Evolutionary conservation across 2,888 invertebrate genomes (phyloP).

Genomic region (Drosophila cognata): DNA sequence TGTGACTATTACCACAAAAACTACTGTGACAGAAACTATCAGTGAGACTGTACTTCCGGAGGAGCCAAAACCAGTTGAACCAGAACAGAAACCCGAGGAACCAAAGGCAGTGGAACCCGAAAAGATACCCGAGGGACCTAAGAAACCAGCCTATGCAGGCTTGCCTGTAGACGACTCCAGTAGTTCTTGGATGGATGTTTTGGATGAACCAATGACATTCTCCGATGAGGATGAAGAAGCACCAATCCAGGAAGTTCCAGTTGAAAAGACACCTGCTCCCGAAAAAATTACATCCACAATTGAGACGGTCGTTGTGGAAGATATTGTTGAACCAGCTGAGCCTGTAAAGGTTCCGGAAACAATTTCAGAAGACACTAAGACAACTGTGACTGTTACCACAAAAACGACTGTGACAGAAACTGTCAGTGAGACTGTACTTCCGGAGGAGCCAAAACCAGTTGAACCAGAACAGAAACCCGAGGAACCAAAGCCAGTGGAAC

Average conservation of each 20-base stretch:
- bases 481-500: constrained; percentile 5
- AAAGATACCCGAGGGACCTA: constrained; percentile 54
- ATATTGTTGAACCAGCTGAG: constrained; percentile 5
- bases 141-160: constrained; percentile 70
- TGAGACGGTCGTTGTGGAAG: constrained; percentile 3
- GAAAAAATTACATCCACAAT: not conserved
- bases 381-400: constrained; percentile 7
- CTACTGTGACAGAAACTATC: constrained; percentile 23
- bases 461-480: not conserved
- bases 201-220: constrained; percentile 81
- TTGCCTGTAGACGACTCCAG: constrained; percentile 67
- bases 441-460: not conserved
- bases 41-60: constrained; percentile 8
- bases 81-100: constrained; percentile 63
- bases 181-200: constrained; percentile 80
- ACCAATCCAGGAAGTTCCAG: not conserved
- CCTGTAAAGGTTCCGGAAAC: constrained; percentile 42
- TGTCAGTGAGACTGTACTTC: not conserved
- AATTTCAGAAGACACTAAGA: constrained; percentile 13
- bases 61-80: constrained; percentile 9
- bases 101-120: not conserved
- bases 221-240: constrained; percentile 56
- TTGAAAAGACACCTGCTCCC: not conserved
- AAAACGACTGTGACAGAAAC: not conserved
- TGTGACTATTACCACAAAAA: constrained; percentile 27